Base-by-base conservation (phyloP, 2,888 invertebrate species). In the Mythimna vitellina region DNA sequence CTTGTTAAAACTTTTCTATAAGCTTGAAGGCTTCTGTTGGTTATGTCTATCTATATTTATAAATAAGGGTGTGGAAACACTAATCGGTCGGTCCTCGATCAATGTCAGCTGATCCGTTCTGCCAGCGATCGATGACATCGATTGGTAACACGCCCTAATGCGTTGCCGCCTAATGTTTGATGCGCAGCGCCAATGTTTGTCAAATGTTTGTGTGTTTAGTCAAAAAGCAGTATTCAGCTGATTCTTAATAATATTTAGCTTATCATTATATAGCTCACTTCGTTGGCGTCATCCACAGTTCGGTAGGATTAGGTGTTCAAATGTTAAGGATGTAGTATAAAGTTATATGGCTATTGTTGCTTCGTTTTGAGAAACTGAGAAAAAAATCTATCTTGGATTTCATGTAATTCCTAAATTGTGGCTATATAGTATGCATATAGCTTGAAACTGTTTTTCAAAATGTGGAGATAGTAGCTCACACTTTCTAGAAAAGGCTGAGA, bases 21-120 rank as follows among this genome's bases (percentile, higher is more conserved):
- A 84, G 92, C 93, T 93, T 93, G 56, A 86, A 78, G 81, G 94
- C 93, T 93, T 93, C 84, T 93, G 93, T 94, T 94, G 93, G 90
- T 89, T 91, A 90, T 92, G 82, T 73, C 83, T 89, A 90, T 88
- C 86, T 92, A 81, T 90, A 89, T 87, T 71, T 54, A 20, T 57
- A 57, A 38, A 22, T 60, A 60, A 58, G 22, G 60, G 22, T 22
- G 58, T 38, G n/a, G 35, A 12, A n/a, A 60, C 38, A 60, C 14
- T 14, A 22, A 8, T 57, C 29, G 56, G 17, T 29, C 29, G 53
- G 14, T 54, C 14, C 12, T n/a, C 10, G 57, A 32, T 57, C 29
- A 20, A 20, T 17, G 32, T 60, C 14, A 22, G 12, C 57, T n/a
- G 35, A 35, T 35, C 20, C 20, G n/a, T 58, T 14, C 22, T 38